These are phyloP conservation scores for Poliocrania exsul DNA, from an alignment of 2,797 vertebrate genomes.

Conservation along the genomic window DNA sequence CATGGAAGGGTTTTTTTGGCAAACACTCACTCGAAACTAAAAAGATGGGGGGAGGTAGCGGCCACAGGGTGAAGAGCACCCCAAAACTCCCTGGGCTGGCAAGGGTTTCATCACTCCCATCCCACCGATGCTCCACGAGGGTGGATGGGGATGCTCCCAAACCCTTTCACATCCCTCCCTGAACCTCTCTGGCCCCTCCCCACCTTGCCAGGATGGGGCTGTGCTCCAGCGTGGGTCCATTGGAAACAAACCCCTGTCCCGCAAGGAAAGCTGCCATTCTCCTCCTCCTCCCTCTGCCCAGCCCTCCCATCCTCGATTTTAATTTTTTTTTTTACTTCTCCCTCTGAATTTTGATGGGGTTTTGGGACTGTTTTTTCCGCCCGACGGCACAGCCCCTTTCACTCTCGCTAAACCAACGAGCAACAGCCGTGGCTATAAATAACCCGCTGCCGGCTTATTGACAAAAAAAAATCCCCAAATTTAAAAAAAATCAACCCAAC, in stretches of 20 bases:
- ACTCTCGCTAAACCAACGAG: background rate
- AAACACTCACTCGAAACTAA: background rate
- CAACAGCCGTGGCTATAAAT: conserved; percentile 19
- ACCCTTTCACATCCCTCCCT: background rate
- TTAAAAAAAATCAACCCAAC: background rate
- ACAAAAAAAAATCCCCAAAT: background rate
- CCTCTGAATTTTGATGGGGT: background rate
- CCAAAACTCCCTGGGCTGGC: background rate
- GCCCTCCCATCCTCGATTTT: background rate
- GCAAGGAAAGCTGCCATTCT: background rate
- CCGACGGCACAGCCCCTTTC: background rate
- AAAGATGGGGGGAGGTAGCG: accelerated
- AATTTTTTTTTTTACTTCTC: background rate
- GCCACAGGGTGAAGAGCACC: accelerated
- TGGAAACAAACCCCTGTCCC: background rate
- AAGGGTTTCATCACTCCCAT: background rate
- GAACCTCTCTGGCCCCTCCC: background rate
- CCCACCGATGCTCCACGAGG: accelerated
- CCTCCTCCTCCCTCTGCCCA: accelerated
- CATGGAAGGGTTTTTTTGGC: background rate
- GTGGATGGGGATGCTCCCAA: background rate
- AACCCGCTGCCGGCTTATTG: background rate
- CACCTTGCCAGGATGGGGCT: background rate
- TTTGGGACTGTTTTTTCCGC: background rate
- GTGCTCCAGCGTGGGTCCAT: accelerated